phyloP scores from a whole-genome alignment of 2,113 vertebrate genomes.

The Chitala chitala region DNA sequence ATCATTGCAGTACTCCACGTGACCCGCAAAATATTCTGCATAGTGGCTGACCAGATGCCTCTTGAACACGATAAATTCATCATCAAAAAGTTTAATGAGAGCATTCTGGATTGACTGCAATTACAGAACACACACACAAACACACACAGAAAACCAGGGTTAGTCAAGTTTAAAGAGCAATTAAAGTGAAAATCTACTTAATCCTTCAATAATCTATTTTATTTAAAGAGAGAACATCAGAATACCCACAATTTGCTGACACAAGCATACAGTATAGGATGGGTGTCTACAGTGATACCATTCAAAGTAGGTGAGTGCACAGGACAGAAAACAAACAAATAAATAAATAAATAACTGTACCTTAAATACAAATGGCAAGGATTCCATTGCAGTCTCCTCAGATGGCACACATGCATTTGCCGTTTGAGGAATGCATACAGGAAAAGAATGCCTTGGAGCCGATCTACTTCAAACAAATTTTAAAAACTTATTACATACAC shows the following conservation, averaged over 20 bases:
- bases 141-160: neutral
- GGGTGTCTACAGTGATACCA: neutral
- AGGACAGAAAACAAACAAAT: neutral
- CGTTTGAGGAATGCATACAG: neutral
- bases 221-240: too few species aligned
- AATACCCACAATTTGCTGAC: too few species aligned
- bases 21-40: neutral
- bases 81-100: neutral
- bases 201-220: too few species aligned
- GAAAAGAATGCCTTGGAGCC: neutral
- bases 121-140: neutral
- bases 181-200: too few species aligned
- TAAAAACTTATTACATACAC: neutral
- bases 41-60: neutral
- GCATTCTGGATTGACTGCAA: conserved; percentile 12
- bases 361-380: conserved; percentile 52
- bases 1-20: conserved; percentile 42
- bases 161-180: too few species aligned
- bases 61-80: conserved; percentile 38
- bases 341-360: conserved; percentile 32
- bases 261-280: neutral
- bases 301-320: too few species aligned
- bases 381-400: conserved; percentile 41
- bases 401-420: conserved; percentile 19
- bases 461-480: neutral